A percentile compares a stretch with the other conserved stretches of the same genome.
Evolutionary conservation across 2,113 vertebrate genomes (phyloP).

Genomic region (Silurus asotus): DNA sequence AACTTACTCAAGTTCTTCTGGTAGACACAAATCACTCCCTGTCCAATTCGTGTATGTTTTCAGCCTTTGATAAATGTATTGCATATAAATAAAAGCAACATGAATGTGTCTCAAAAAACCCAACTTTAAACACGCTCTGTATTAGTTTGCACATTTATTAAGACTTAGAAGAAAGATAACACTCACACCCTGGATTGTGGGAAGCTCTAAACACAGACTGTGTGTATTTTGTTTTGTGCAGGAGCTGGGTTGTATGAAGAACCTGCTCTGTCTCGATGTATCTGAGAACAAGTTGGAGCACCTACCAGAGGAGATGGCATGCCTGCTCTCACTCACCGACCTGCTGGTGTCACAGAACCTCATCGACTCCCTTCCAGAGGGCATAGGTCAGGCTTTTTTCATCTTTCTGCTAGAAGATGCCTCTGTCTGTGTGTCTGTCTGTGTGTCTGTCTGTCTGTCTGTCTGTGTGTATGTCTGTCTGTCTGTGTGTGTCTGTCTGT

Average conservation of each 20-base stretch:
- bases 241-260: conserved; percentile 93
- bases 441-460: not conserved
- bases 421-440: not conserved
- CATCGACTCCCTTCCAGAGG: conserved; percentile 87
- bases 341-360: conserved; percentile 95
- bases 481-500: not conserved
- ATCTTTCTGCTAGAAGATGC: not conserved
- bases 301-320: conserved; percentile 90
- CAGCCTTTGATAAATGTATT: no score
- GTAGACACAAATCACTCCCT: no score
- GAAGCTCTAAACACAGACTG: not conserved
- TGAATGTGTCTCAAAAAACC: no score
- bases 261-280: conserved; percentile 91
- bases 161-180: not conserved
- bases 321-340: conserved; percentile 84
- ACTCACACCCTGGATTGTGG: not conserved
- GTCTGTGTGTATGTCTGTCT: not conserved
- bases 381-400: conserved; percentile 79
- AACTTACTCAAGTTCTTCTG: no score
- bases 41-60: no score
- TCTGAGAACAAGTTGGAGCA: conserved; percentile 95
- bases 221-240: conserved; percentile 58
- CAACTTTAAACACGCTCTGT: no score
- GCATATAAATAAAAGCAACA: no score
- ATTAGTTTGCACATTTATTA: no score